These are phyloP conservation scores for Caenorhabditis plicata DNA, from an alignment of 2,888 invertebrate species.

Conservation along the genomic window DNA sequence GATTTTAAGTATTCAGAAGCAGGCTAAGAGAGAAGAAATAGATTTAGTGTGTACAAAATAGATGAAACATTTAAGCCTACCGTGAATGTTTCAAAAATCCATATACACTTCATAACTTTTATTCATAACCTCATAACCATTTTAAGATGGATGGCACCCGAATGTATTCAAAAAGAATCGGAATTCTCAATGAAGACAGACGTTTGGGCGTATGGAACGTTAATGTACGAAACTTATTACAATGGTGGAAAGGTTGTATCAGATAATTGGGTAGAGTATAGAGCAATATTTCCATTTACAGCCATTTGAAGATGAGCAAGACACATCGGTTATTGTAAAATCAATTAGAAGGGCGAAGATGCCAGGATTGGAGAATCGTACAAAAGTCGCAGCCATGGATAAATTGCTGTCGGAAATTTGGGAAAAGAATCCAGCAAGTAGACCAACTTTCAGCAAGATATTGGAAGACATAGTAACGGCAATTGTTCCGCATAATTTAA, in stretches of 20 bases:
- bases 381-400: slow-evolving; percentile 21
- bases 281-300: too few relatives aligned
- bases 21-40: too few relatives aligned
- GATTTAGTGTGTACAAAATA: too few relatives aligned
- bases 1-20: too few relatives aligned
- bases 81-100: too few relatives aligned
- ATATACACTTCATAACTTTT: too few relatives aligned
- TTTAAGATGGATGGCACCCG: slow-evolving; percentile 52
- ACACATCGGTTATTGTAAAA: slow-evolving; percentile 28
- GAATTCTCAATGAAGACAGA: slow-evolving; percentile 45
- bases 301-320: slow-evolving; percentile 38
- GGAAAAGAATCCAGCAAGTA: slow-evolving; percentile 22
- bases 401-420: slow-evolving; percentile 22
- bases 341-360: slow-evolving; percentile 37
- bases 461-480: slow-evolving; percentile 17
- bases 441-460: slow-evolving; percentile 24
- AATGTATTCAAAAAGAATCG: slow-evolving; percentile 38
- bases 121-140: background rate
- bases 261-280: too few relatives aligned
- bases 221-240: slow-evolving; percentile 45
- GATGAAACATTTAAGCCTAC: too few relatives aligned
- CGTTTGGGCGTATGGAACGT: slow-evolving; percentile 53
- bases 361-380: slow-evolving; percentile 34
- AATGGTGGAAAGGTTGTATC: slow-evolving; percentile 25
- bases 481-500: slow-evolving; percentile 1